phyloP scores from a whole-genome alignment of 2,113 vertebrate genomes.

The Lanius collurio region DNA sequence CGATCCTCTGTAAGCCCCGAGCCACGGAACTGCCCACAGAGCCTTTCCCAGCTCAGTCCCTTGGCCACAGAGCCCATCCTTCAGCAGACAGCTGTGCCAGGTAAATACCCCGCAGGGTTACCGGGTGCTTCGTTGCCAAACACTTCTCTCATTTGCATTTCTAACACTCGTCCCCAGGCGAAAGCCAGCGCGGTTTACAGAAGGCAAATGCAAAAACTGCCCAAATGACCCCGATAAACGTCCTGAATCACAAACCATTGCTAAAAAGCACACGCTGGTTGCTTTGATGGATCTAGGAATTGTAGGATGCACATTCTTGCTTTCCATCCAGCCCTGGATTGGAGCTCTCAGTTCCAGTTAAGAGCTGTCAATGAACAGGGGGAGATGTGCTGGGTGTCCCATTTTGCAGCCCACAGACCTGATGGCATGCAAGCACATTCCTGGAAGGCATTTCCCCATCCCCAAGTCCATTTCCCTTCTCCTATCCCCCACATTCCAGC shows the following conservation, averaged over 20 bases:
- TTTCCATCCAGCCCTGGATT: background rate
- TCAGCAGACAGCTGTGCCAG: rapidly evolving
- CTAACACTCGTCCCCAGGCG: background rate
- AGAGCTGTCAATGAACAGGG: background rate
- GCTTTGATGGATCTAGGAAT: background rate
- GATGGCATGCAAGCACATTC: rapidly evolving
- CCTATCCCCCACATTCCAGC: background rate
- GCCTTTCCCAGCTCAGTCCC: background rate
- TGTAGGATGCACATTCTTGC: background rate
- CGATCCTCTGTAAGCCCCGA: background rate
- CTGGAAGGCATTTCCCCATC: background rate
- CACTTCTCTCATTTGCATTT: background rate
- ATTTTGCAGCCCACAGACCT: background rate
- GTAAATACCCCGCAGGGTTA: rapidly evolving
- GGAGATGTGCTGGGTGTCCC: background rate
- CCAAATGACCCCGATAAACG: background rate
- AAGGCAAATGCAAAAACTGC: background rate
- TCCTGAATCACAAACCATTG: background rate
- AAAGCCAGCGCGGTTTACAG: background rate
- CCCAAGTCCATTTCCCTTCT: background rate
- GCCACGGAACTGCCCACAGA: rapidly evolving
- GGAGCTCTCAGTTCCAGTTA: background rate
- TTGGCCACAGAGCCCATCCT: background rate
- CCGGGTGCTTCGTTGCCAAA: background rate
- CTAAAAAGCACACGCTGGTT: background rate